Evolutionary conservation across 2,888 invertebrate genomes (phyloP).

Genomic region (Cheilosia scutellata): DNA sequence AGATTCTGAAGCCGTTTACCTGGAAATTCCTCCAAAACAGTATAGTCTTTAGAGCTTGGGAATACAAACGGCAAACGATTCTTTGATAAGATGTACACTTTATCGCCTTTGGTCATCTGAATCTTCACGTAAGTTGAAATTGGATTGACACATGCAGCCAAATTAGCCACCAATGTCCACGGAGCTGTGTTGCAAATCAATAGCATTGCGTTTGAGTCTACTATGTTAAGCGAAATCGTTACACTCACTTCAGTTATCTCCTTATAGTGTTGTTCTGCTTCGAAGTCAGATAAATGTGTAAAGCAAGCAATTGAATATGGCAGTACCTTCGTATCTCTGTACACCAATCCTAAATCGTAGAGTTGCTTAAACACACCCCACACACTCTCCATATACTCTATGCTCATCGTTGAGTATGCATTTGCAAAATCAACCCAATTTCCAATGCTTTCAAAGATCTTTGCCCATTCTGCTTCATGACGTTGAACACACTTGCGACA

Average conservation of each 20-base stretch:
- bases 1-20: conserved; percentile 91
- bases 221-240: conserved; percentile 93
- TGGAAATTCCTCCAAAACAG: conserved; percentile 89
- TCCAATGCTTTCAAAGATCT: conserved; percentile 92
- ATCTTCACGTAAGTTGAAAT: conserved; percentile 92
- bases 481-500: conserved; percentile 97
- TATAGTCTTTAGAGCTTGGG: conserved; percentile 90
- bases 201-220: conserved; percentile 78
- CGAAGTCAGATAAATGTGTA: conserved; percentile 98
- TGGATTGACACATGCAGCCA: conserved; percentile 96
- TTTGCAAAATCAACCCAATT: conserved; percentile 99
- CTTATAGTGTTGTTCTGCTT: conserved; percentile 98
- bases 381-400: conserved; percentile 98
- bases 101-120: conserved; percentile 83
- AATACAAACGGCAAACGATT: conserved; percentile 90
- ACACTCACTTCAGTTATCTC: conserved; percentile 97
- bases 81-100: conserved; percentile 91
- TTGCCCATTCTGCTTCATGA: conserved; percentile 95
- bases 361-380: conserved; percentile 99
- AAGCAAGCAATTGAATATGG: conserved; percentile 97
- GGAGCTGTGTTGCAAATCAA: conserved; percentile 96
- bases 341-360: conserved; percentile 95
- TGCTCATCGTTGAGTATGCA: conserved; percentile 98
- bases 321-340: conserved; percentile 98
- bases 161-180: conserved; percentile 98